These are phyloP conservation scores for Microcebus murinus DNA, from an alignment of 2,113 vertebrate genomes.

Conservation along the genomic window DNA sequence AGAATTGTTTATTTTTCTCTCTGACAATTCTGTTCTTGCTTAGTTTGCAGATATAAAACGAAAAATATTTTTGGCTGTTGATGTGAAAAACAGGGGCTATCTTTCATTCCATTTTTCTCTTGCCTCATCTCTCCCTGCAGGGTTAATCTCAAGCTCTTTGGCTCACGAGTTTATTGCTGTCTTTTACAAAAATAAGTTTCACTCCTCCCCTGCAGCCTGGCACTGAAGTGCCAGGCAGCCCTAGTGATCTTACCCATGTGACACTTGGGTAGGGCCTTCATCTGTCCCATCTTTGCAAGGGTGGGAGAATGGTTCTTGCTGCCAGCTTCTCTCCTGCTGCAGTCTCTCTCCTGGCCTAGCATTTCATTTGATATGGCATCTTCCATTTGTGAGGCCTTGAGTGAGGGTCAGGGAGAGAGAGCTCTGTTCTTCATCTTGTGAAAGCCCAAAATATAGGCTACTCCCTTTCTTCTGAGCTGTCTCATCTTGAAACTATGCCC, in stretches of 20 bases:
- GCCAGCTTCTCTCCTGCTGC: background rate
- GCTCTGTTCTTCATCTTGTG: conserved; percentile 35
- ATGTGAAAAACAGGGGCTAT: conserved; percentile 37
- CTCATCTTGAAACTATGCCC: conserved; percentile 20
- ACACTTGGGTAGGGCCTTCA: background rate
- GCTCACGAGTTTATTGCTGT: conserved; percentile 28
- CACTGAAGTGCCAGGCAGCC: background rate
- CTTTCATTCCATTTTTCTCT: conserved; percentile 46
- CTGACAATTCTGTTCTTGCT: conserved; percentile 66
- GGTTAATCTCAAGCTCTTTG: conserved; percentile 43
- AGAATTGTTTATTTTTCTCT: conserved; percentile 67
- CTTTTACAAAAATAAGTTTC: background rate
- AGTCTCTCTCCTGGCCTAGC: background rate
- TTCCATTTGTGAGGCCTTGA: background rate
- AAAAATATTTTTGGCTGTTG: conserved; percentile 65
- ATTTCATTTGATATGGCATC: background rate
- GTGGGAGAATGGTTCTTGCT: background rate
- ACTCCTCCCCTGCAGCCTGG: background rate
- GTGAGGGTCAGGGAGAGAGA: background rate
- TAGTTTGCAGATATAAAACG: conserved; percentile 72
- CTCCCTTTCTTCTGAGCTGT: conserved; percentile 31
- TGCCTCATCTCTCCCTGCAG: conserved; percentile 44
- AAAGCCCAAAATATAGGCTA: background rate
- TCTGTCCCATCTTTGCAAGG: background rate
- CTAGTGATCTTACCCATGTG: background rate